Evolutionary conservation across 2,888 invertebrate species (phyloP).

Genomic region (Fragum sueziense): DNA sequence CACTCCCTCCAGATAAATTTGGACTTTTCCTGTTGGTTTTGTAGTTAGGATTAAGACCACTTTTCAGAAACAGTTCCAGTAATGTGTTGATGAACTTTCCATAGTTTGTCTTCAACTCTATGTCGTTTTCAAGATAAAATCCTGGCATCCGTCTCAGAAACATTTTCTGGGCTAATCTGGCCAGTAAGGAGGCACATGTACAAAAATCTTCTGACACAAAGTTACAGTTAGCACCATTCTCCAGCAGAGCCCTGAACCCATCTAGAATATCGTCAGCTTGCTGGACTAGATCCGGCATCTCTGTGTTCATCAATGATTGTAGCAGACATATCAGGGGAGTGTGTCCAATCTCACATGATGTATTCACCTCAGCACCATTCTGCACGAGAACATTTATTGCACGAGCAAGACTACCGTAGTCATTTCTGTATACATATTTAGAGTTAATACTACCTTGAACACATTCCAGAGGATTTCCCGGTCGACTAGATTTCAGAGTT

Average conservation of each 20-base stretch:
- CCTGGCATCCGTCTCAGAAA: conserved; percentile 45
- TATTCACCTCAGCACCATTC: conserved; percentile 74
- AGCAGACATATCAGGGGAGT: conserved; percentile 89
- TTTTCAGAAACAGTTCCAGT: conserved; percentile 86
- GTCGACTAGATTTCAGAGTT: conserved; percentile 84
- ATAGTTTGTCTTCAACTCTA: conserved; percentile 51
- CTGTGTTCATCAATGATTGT: conserved; percentile 89
- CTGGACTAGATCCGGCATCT: conserved; percentile 87
- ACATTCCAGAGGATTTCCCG: conserved; percentile 87
- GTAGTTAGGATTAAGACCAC: conserved; percentile 87
- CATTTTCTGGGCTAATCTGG: conserved; percentile 66
- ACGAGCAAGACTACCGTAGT: conserved; percentile 68
- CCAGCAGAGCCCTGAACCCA: conserved; percentile 87
- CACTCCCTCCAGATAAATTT: conserved; percentile 73
- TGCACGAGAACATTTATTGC: conserved; percentile 75
- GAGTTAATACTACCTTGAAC: conserved; percentile 87
- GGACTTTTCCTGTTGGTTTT: conserved; percentile 84
- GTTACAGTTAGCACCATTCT: conserved; percentile 89
- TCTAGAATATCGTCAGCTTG: conserved; percentile 84
- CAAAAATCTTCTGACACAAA: conserved; percentile 86
- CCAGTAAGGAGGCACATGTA: conserved; percentile 85
- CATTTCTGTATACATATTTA: conserved; percentile 80
- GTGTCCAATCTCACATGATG: conserved; percentile 73
- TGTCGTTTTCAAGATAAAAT: conserved; percentile 15
- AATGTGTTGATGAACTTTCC: conserved; percentile 88